phyloP scores from a whole-genome alignment of 1,140 invertebrate species.

The Lethrus apterus region DNA sequence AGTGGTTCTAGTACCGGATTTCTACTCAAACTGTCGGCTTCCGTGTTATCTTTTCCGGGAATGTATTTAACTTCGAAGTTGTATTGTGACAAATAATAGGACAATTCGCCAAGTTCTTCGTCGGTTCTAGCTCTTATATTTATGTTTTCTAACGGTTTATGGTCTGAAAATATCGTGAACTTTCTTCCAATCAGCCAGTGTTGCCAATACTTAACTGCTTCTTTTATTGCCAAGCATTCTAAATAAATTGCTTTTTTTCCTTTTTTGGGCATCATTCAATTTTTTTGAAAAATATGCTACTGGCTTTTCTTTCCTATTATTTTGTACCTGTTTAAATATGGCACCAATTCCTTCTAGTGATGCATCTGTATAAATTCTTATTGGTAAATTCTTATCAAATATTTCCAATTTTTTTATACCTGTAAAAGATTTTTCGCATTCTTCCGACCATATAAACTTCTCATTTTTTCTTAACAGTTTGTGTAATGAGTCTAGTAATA shows the following conservation, averaged over 20 bases:
- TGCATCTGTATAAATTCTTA: constrained; percentile 28
- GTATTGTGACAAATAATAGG: constrained; percentile 37
- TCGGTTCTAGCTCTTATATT: constrained; percentile 37
- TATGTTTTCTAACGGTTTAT: constrained; percentile 40
- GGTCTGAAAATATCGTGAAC: constrained; percentile 38
- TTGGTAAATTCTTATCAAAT: not conserved
- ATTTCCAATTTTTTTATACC: not conserved
- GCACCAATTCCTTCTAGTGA: constrained; percentile 33
- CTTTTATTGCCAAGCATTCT: constrained; percentile 40
- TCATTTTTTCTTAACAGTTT: constrained; percentile 24
- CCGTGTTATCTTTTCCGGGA: constrained; percentile 35
- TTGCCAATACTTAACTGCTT: constrained; percentile 40
- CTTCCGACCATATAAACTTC: constrained; percentile 16
- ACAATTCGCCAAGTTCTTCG: constrained; percentile 36
- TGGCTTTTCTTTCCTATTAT: constrained; percentile 24
- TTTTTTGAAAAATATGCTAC: too few species aligned
- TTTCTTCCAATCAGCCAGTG: constrained; percentile 35
- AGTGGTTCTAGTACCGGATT: constrained; percentile 36
- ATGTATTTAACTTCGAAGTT: constrained; percentile 37
- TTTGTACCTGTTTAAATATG: constrained; percentile 31
- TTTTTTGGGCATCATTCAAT: constrained; percentile 34
- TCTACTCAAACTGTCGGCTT: constrained; percentile 38
- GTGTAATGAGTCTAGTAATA: constrained; percentile 23
- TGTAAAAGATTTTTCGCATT: too few species aligned
- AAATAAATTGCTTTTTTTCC: constrained; percentile 35